Evolutionary conservation across 2,888 invertebrate genomes (phyloP).

Genomic region (Bombylius discolor): DNA sequence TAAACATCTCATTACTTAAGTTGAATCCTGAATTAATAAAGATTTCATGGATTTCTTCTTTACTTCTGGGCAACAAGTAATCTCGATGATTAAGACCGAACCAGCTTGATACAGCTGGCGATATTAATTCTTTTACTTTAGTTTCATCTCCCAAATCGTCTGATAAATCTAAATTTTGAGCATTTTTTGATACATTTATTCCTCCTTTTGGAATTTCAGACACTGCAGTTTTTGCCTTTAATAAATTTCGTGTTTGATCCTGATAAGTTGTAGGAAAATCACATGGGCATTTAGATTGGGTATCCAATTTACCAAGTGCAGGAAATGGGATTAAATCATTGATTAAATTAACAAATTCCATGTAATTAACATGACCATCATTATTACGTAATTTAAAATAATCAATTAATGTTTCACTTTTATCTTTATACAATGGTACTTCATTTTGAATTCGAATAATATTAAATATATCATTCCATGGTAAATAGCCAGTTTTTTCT

Average conservation of each 20-base stretch:
- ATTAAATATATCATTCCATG: not conserved
- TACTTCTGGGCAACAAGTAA: not conserved
- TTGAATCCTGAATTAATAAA: not conserved
- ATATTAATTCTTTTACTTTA: not conserved
- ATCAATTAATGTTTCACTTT: not conserved
- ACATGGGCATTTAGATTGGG: too few species aligned
- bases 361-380: not conserved
- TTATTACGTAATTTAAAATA: not conserved
- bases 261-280: not conserved
- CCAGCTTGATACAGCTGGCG: not conserved
- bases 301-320: not conserved
- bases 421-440: not conserved
- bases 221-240: not conserved
- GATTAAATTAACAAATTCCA: not conserved
- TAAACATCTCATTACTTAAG: not conserved
- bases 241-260: not conserved
- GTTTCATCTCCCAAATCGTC: not conserved
- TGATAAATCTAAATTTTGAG: too few species aligned
- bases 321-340: not conserved
- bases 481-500: not conserved
- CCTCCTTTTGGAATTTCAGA: too few species aligned
- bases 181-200: too few species aligned
- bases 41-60: constrained; percentile 1
- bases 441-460: not conserved
- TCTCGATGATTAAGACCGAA: constrained; percentile 1